A percentile compares a stretch with the other conserved stretches of the same genome.
Evolutionary conservation across 1,140 invertebrate species (phyloP).

Genomic region (Papilio machaon): DNA sequence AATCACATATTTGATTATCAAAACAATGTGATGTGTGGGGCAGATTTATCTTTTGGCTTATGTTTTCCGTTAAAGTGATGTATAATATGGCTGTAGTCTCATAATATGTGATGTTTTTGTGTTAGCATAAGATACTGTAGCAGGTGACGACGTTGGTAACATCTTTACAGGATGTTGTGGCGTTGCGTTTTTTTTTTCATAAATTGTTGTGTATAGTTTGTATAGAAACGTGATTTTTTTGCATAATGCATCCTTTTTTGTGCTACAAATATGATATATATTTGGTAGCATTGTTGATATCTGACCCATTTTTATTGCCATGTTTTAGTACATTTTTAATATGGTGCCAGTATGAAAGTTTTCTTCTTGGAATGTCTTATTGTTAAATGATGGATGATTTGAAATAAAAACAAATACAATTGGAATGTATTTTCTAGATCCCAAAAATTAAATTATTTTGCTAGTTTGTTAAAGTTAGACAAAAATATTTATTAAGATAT

Average conservation of each 20-base stretch:
- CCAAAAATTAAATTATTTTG: neutral
- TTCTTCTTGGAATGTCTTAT: conserved; percentile 15
- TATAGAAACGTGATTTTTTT: neutral
- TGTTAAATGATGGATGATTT: neutral
- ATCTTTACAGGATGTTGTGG: conserved; percentile 27
- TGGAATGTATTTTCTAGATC: neutral
- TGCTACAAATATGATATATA: neutral
- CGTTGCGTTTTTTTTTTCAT: conserved; percentile 29
- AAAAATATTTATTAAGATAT: neutral
- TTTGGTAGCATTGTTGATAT: neutral
- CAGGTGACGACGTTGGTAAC: conserved; percentile 33
- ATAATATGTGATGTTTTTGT: conserved; percentile 42
- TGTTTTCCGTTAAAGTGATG: neutral
- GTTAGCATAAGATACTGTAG: conserved; percentile 20
- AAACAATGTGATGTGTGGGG: conserved; percentile 42
- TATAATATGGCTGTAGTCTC: neutral
- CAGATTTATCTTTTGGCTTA: neutral
- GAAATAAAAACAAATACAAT: conserved; percentile 1
- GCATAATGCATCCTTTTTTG: conserved; percentile 6
- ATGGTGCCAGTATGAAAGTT: neutral
- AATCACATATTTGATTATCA: conserved; percentile 36
- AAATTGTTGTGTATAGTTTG: neutral
- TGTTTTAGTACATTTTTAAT: neutral
- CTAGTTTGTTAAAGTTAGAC: neutral
- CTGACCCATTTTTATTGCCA: conserved; percentile 27